Evolutionary conservation across 2,797 vertebrate species (phyloP).

Genomic region (Notolepis coatsorum): DNA sequence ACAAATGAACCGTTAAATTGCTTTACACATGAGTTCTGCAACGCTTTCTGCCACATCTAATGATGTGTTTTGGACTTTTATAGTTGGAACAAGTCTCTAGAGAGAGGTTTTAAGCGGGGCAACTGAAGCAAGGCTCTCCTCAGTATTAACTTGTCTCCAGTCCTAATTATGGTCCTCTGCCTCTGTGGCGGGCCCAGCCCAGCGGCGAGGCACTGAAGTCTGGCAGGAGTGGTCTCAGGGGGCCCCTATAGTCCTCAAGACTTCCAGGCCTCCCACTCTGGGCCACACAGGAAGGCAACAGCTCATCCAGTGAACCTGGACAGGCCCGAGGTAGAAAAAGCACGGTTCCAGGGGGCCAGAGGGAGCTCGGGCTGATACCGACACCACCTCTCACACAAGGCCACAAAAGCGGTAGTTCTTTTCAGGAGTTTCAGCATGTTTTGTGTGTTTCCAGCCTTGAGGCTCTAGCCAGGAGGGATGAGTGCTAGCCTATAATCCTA

Average conservation of each 20-base stretch:
- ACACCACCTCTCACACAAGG: neutral
- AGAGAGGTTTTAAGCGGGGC: conserved; percentile 13
- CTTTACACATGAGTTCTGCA: conserved; percentile 43
- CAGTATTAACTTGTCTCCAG: conserved; percentile 39
- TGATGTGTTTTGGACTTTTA: conserved; percentile 63
- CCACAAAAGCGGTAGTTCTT: conserved; percentile 24
- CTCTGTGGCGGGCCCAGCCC: conserved; percentile 42
- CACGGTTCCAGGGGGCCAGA: conserved; percentile 47
- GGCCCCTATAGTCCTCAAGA: conserved; percentile 12
- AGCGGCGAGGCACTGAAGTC: conserved; percentile 16
- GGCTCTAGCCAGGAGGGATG: conserved; percentile 3
- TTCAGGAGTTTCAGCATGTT: neutral
- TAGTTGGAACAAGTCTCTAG: conserved; percentile 50
- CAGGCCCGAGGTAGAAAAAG: conserved; percentile 39
- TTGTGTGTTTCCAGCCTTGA: neutral
- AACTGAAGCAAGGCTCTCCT: neutral
- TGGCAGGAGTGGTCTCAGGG: conserved; percentile 34
- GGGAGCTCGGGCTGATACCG: conserved; percentile 18
- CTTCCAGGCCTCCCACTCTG: conserved; percentile 12
- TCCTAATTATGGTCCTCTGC: conserved; percentile 72
- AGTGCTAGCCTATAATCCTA: conserved; percentile 18
- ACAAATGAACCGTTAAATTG: conserved; percentile 64
- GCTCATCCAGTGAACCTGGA: conserved; percentile 58
- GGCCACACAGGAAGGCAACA: conserved; percentile 56
- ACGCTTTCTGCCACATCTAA: conserved; percentile 50